Evolutionary conservation across 2,113 vertebrate genomes (phyloP).

Genomic region (Dipodomys ordii): DNA sequence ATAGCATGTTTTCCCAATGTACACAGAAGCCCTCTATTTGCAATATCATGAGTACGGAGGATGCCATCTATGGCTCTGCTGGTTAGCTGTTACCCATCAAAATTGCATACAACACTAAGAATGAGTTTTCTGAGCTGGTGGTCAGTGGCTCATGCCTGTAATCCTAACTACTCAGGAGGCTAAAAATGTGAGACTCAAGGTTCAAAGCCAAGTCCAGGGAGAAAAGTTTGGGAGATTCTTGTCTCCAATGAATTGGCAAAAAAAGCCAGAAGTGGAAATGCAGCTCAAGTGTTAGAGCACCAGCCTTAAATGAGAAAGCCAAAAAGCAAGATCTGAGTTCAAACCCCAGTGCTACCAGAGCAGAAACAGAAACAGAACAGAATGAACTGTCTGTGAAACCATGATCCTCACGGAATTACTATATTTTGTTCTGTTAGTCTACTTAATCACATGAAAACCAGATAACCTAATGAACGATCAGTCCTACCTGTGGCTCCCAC

Average conservation of each 20-base stretch:
- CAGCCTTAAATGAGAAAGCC: too few relatives aligned
- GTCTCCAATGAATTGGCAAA: too few relatives aligned
- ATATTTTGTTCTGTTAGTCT: background rate
- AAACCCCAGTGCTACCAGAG: too few relatives aligned
- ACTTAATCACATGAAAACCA: background rate
- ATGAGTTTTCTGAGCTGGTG: conserved; percentile 92
- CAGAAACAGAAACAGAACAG: background rate
- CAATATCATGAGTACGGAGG: conserved; percentile 98
- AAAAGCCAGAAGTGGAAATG: too few relatives aligned
- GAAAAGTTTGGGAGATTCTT: too few relatives aligned
- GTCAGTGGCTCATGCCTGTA: too few relatives aligned
- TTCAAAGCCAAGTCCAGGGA: too few relatives aligned
- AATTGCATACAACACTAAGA: conserved; percentile 96
- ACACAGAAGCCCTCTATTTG: conserved; percentile 95
- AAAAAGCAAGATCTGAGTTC: too few relatives aligned
- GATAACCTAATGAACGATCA: background rate
- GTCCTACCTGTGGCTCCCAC: background rate
- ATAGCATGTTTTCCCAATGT: conserved; percentile 97
- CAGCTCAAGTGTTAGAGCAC: too few relatives aligned
- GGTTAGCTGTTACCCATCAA: conserved; percentile 96
- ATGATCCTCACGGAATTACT: background rate
- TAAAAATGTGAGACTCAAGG: too few relatives aligned
- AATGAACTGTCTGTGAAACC: background rate
- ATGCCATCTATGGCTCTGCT: conserved; percentile 96
- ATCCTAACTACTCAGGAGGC: too few relatives aligned